Conservation (phyloP, 2,797 vertebrate species). For the Onychomys leucogaster region DNA sequence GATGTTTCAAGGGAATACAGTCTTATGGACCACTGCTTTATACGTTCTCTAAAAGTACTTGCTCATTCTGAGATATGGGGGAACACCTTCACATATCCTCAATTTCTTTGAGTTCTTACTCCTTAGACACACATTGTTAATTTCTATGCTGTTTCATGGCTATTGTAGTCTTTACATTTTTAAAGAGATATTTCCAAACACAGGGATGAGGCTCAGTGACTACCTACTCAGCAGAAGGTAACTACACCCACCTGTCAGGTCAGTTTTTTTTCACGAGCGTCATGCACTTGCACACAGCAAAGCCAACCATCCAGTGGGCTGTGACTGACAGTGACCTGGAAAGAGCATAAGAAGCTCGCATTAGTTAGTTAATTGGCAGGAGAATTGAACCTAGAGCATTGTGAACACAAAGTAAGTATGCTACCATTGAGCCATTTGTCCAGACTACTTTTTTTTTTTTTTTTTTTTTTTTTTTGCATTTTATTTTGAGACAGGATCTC, state of each 20-base stretch:
- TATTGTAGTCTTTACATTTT: neutral
- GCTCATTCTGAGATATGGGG: neutral
- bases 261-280: neutral
- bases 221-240: too few relatives aligned
- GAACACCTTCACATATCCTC: neutral
- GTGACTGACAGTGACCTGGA: neutral
- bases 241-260: neutral
- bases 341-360: neutral
- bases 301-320: accelerated
- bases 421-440: neutral
- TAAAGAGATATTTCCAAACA: neutral
- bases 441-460: neutral
- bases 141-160: neutral
- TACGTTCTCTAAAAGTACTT: neutral
- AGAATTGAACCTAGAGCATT: neutral
- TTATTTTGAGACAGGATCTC: neutral
- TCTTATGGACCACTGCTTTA: neutral
- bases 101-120: neutral
- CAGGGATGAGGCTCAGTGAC: neutral
- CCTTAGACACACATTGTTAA: too few relatives aligned
- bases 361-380: neutral
- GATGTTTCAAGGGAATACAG: neutral
- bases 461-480: neutral
- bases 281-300: neutral
- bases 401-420: neutral